phyloP scores from a whole-genome alignment of 2,113 vertebrate species.

The Corythaixoides concolor region DNA sequence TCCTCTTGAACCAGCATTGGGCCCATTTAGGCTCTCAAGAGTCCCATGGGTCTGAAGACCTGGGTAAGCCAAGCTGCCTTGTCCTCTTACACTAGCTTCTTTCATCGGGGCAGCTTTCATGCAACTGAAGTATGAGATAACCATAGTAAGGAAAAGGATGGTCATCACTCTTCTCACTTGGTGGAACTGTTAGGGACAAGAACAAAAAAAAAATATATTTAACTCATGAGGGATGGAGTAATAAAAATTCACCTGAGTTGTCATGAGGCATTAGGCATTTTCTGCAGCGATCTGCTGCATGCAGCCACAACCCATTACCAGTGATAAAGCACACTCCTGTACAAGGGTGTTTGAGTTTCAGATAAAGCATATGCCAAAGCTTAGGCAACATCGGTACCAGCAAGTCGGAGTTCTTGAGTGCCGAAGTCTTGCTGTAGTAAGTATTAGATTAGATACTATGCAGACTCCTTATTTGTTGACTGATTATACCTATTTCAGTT shows the following conservation, averaged over 20 bases:
- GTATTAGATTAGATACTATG: conserved; percentile 9
- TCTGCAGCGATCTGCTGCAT: not conserved
- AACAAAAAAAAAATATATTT: not conserved
- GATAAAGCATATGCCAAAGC: not conserved
- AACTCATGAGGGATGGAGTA: not conserved
- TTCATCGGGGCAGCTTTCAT: conserved; percentile 99
- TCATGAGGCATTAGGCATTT: not conserved
- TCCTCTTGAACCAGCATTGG: conserved; percentile 77
- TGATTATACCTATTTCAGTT: conserved; percentile 51
- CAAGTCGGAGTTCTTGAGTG: not conserved
- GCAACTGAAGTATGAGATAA: conserved; percentile 99
- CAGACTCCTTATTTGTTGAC: conserved; percentile 65
- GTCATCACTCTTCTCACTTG: conserved; percentile 99
- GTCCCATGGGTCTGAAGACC: conserved; percentile 92
- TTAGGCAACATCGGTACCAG: not conserved
- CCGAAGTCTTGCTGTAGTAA: conserved; percentile 24
- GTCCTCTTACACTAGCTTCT: conserved; percentile 90
- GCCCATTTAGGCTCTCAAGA: conserved; percentile 87
- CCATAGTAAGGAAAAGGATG: conserved; percentile 99
- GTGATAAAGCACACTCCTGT: not conserved
- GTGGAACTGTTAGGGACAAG: conserved; percentile 88
- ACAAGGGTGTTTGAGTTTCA: not conserved
- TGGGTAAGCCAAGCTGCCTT: conserved; percentile 93
- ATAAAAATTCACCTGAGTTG: not conserved
- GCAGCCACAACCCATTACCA: not conserved